These are phyloP conservation scores for Onychomys arenicola DNA, from an alignment of 2,797 vertebrate genomes.

Conservation along the genomic window DNA sequence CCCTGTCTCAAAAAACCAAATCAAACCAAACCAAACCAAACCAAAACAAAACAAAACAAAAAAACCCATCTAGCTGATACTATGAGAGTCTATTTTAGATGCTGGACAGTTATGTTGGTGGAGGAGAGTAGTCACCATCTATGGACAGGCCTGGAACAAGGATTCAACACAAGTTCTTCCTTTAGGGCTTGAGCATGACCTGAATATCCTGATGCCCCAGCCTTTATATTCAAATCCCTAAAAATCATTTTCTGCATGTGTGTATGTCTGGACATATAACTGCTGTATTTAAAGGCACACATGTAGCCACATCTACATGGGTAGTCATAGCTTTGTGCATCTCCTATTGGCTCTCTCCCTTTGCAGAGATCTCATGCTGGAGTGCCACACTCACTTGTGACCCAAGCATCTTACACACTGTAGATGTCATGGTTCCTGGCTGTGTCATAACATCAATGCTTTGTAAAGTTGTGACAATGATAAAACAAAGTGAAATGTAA, in stretches of 20 bases:
- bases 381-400: neutral
- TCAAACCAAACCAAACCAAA: too few relatives aligned
- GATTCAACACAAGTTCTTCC: neutral
- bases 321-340: accelerated
- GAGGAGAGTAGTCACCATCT: too few relatives aligned
- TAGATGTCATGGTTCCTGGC: neutral
- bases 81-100: too few relatives aligned
- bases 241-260: neutral
- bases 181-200: neutral
- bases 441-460: neutral
- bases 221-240: neutral
- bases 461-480: neutral
- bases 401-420: neutral
- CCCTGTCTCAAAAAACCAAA: too few relatives aligned
- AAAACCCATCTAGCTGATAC: too few relatives aligned
- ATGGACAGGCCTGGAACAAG: neutral
- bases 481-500: neutral
- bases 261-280: neutral
- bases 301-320: neutral
- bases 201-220: neutral
- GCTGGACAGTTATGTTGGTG: too few relatives aligned
- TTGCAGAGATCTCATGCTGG: neutral
- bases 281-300: neutral
- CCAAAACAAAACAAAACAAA: too few relatives aligned
- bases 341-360: neutral